A percentile compares a stretch with the other conserved stretches of the same genome.
Evolutionary conservation across 2,888 invertebrate genomes (phyloP).

Genomic region (Coenonympha arcania): DNA sequence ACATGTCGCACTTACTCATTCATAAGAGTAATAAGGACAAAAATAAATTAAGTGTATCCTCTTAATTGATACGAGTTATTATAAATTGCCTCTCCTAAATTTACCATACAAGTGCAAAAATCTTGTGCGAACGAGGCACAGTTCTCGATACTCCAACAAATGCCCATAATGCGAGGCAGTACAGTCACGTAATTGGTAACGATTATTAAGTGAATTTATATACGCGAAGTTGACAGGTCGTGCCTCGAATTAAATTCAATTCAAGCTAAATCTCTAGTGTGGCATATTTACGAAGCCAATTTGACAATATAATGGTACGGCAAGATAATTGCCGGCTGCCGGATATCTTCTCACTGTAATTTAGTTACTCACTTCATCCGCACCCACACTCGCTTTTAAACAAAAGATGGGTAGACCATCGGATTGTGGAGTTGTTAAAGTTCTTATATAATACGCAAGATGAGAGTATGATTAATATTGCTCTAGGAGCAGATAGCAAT

Average conservation of each 20-base stretch:
- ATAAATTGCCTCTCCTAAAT: background rate
- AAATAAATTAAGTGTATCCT: no score
- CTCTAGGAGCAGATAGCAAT: no score
- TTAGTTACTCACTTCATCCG: constrained; percentile 15
- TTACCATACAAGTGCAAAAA: constrained; percentile 39
- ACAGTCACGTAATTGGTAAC: constrained; percentile 65
- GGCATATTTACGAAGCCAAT: constrained; percentile 50
- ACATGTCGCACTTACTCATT: no score
- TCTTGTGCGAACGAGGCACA: constrained; percentile 52
- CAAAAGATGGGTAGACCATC: constrained; percentile 12
- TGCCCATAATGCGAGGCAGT: constrained; percentile 56
- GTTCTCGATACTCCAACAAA: constrained; percentile 44
- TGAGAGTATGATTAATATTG: background rate
- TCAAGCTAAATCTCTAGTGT: constrained; percentile 45
- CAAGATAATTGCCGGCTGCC: constrained; percentile 31
- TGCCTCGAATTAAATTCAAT: constrained; percentile 55
- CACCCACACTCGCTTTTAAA: constrained; percentile 11
- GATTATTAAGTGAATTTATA: constrained; percentile 68
- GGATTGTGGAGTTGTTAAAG: background rate
- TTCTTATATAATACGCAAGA: background rate
- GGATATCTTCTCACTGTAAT: constrained; percentile 22
- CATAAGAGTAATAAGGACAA: no score
- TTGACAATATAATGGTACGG: constrained; percentile 32
- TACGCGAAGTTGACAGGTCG: constrained; percentile 61
- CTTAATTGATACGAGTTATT: background rate